A percentile compares a stretch with the other conserved stretches of the same genome.
Conservation (phyloP, 2,888 invertebrate species). For the Myopa testacea region DNA sequence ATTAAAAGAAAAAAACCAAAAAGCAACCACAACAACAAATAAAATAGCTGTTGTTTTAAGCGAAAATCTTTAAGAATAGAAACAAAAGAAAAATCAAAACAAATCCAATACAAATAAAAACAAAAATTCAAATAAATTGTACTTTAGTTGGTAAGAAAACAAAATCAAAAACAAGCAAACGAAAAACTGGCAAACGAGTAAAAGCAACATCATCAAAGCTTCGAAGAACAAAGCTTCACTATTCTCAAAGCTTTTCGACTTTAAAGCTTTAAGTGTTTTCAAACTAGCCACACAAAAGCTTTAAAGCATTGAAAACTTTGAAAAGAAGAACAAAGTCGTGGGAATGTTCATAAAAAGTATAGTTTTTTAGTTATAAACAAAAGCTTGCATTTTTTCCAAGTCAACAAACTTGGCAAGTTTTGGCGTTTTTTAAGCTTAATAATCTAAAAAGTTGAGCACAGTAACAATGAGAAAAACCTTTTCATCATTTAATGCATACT, state of each 20-base stretch:
- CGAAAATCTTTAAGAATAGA: neutral
- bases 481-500: slow-evolving; percentile 13
- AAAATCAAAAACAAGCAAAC: slow-evolving; percentile 3
- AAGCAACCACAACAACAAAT: neutral
- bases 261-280: neutral
- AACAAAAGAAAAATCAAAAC: neutral
- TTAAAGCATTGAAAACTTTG: neutral
- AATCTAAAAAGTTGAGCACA: slow-evolving; percentile 1
- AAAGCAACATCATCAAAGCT: neutral
- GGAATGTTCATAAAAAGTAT: neutral
- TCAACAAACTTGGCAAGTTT: neutral
- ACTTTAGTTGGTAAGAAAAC: slow-evolving; percentile 26
- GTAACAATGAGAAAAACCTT: neutral
- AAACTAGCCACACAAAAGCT: neutral
- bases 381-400: neutral
- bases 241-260: neutral
- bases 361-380: neutral
- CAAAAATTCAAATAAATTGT: slow-evolving; percentile 4
- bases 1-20: neutral
- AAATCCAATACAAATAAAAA: neutral
- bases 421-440: neutral
- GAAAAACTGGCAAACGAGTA: neutral
- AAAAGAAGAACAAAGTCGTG: neutral
- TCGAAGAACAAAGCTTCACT: neutral
- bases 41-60: neutral